phyloP scores from a whole-genome alignment of 2,797 vertebrate species.

The Paguma larvata region DNA sequence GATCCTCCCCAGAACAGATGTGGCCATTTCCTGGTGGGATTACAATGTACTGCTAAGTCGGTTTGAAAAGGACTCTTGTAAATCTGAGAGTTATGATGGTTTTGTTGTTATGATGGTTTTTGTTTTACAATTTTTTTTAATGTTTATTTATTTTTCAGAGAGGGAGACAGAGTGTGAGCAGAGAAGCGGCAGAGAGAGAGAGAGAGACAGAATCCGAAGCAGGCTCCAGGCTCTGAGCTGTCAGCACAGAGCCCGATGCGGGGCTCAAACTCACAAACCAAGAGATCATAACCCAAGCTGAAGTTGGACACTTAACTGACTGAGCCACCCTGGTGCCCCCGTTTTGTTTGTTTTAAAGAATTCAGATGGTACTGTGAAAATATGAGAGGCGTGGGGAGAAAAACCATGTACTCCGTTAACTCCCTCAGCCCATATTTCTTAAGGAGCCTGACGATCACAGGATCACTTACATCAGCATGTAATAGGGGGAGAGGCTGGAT shows the following conservation, averaged over 20 bases:
- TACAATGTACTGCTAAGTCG: background rate
- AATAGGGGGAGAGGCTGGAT: background rate
- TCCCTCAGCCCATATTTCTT: background rate
- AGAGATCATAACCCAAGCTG: too few species aligned
- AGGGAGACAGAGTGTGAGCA: too few species aligned
- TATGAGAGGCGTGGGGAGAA: background rate
- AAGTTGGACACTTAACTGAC: too few species aligned
- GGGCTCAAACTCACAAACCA: too few species aligned
- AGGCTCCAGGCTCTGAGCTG: too few species aligned
- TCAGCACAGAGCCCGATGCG: too few species aligned
- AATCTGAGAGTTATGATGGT: conserved; percentile 23
- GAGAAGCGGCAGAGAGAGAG: too few species aligned
- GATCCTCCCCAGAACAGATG: background rate
- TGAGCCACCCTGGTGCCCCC: too few species aligned
- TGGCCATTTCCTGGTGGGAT: background rate
- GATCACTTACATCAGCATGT: background rate
- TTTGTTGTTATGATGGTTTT: conserved; percentile 17
- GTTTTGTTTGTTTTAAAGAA: conserved; percentile 51
- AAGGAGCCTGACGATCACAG: background rate
- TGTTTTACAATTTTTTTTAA: too few species aligned
- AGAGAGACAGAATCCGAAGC: too few species aligned
- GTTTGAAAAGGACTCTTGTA: conserved; percentile 27
- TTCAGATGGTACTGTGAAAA: conserved; percentile 10
- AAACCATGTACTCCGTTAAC: background rate
- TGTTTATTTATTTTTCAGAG: too few species aligned